Evolutionary conservation across 2,113 vertebrate species (phyloP).

Genomic region (Rhinolophus ferrumequinum): DNA sequence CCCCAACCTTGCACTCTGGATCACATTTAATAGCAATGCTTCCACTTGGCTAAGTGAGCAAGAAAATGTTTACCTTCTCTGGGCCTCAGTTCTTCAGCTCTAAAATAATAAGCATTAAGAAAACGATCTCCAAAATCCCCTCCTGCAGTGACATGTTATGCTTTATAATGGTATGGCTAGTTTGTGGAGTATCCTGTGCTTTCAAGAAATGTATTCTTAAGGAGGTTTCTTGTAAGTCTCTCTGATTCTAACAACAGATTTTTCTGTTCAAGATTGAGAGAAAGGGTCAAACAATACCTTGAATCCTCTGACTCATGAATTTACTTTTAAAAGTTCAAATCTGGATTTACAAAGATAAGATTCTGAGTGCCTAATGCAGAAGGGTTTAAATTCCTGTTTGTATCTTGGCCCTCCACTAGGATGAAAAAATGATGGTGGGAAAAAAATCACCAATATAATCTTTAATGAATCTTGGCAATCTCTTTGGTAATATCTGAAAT

Average conservation of each 20-base stretch:
- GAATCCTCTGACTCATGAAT: not conserved
- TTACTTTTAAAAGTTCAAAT: not conserved
- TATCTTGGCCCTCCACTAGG: not conserved
- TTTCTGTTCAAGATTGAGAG: not conserved
- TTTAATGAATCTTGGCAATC: not conserved
- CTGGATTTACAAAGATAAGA: not conserved
- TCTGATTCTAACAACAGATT: not conserved
- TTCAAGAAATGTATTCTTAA: not conserved
- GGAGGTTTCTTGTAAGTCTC: not conserved
- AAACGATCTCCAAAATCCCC: not conserved
- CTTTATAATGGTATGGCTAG: not conserved
- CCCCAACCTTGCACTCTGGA: too few relatives aligned
- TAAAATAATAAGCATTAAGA: not conserved
- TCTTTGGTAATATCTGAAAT: not conserved
- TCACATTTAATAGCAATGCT: not conserved
- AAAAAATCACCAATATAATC: not conserved
- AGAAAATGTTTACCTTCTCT: not conserved
- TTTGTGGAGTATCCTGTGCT: not conserved
- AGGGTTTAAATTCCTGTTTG: not conserved
- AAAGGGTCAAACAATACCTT: not conserved
- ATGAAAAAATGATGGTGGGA: not conserved
- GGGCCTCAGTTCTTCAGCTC: not conserved
- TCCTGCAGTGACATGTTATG: not conserved
- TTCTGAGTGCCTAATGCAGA: not conserved
- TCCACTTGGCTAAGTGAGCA: not conserved